These are phyloP conservation scores for Alloscopus bannaensis DNA, from an alignment of 2,888 invertebrate genomes.

Conservation along the genomic window DNA sequence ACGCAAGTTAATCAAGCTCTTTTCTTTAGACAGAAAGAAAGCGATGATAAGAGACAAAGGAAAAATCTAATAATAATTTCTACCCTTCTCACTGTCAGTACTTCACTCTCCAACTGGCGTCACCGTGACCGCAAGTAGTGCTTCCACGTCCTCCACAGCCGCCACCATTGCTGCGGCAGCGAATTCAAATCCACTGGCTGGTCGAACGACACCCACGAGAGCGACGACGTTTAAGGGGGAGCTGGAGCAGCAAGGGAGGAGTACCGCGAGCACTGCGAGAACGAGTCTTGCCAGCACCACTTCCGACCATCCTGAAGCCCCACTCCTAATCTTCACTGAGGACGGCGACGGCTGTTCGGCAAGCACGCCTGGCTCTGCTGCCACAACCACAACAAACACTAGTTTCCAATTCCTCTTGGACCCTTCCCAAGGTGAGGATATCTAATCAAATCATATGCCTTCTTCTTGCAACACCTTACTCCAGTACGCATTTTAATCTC, in stretches of 20 bases:
- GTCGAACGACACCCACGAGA: constrained; percentile 46
- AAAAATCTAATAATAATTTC: constrained; percentile 29
- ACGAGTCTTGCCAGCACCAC: constrained; percentile 46
- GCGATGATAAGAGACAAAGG: too few relatives aligned
- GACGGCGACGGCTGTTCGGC: constrained; percentile 47
- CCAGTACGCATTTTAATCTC: too few relatives aligned
- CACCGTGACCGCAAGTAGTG: background rate
- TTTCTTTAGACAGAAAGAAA: constrained; percentile 11
- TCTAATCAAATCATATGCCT: constrained; percentile 12
- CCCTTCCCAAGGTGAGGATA: constrained; percentile 63
- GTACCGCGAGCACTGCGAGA: constrained; percentile 43
- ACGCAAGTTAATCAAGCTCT: background rate
- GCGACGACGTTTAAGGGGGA: constrained; percentile 39
- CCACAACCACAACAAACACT: constrained; percentile 49
- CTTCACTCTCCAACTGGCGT: constrained; percentile 49
- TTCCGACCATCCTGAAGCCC: constrained; percentile 46
- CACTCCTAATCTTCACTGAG: constrained; percentile 55
- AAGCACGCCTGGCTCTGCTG: constrained; percentile 50
- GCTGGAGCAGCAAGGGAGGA: constrained; percentile 47
- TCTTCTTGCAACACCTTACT: too few relatives aligned
- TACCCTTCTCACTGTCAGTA: constrained; percentile 28
- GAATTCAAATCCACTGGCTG: constrained; percentile 35
- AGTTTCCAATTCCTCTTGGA: constrained; percentile 55
- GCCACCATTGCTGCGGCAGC: constrained; percentile 41
- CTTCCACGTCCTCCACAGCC: constrained; percentile 13